Evolutionary conservation across 2,888 invertebrate genomes (phyloP), one percentile per base, ranked within the genome.

Genomic region (Tryphoninae sp.): DNA sequence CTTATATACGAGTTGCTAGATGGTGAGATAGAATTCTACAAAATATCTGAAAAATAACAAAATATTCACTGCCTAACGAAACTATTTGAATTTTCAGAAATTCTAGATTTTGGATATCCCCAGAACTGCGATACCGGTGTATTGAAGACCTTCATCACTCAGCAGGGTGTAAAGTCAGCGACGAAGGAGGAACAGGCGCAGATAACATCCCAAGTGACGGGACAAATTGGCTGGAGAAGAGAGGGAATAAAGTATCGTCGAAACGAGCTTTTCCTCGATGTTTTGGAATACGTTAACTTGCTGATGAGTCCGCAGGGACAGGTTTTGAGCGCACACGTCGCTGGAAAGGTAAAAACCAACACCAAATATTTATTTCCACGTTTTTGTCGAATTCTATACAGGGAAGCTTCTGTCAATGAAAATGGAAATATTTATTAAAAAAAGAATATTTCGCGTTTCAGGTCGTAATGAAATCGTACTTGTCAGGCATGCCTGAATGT

Each of bases 401-500:
- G 6, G 6, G 6, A 33, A 55, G n/a, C 3, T 19, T 58, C 23
- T 33, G 9, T 42, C 62, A 62, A 59, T 19, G 26, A 59, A 62
- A 51, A 74, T 33, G 0, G 7, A 26, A 55, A 1, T 40, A 13
- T 26, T 79, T 49, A 22, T 67, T 74, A 22, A 22, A 7, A 9
- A 22, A 51, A 51, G 3, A 19, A 68, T 40, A 40, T 51, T 80
- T 69, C 79, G 69, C 6, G 16, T 65, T 79, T 40, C 61, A 92
- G 92, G 98, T 99, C 74, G 98, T 99, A 51, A 99, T 99, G 99
- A 99, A 99, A 93, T 98, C 99, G 0, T 99, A 99, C 92, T 93
- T 99, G 81, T 99, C 99, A 26, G 99, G 99, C 45, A 99, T 99
- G 99, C 99, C 99, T 0, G 99, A 99, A 92, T 99, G 99, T 93